Percentiles rank a stretch among this genome's conserved stretches.
Evolutionary conservation across 2,113 vertebrate species (phyloP).

Genomic region (Labrus mixtus): DNA sequence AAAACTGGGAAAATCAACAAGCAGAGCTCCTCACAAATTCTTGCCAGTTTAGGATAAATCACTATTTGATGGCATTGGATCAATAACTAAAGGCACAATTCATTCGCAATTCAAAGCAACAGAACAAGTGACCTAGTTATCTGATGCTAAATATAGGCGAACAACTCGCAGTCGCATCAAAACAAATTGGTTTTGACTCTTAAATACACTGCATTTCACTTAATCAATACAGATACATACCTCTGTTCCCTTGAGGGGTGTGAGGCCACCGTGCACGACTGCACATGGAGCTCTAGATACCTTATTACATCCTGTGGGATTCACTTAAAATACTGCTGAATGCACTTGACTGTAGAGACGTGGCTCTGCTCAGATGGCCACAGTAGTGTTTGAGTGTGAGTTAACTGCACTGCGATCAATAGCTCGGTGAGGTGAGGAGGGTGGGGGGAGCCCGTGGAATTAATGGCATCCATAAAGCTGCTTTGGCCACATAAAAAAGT

Average conservation of each 20-base stretch:
- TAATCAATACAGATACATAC: slow-evolving; percentile 34
- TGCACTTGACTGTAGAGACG: slow-evolving; percentile 40
- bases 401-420: slow-evolving; percentile 65
- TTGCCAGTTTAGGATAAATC: neutral
- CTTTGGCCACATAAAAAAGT: slow-evolving; percentile 62
- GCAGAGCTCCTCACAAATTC: neutral
- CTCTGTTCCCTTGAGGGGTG: slow-evolving; percentile 4
- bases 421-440: slow-evolving; percentile 37
- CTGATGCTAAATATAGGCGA: neutral
- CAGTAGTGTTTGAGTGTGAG: slow-evolving; percentile 13
- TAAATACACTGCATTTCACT: slow-evolving; percentile 25
- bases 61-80: slow-evolving; percentile 1
- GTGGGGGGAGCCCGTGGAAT: slow-evolving; percentile 22
- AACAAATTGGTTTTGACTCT: slow-evolving; percentile 2
- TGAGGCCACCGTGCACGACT: slow-evolving; percentile 21
- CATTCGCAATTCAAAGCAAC: neutral
- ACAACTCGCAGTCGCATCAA: neutral
- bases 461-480: slow-evolving; percentile 69
- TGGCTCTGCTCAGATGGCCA: slow-evolving; percentile 40
- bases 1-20: slow-evolving; percentile 6
- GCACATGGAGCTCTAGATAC: slow-evolving; percentile 25
- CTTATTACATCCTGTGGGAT: slow-evolving; percentile 52
- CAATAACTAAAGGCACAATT: slow-evolving; percentile 16
- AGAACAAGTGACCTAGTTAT: neutral
- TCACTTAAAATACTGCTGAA: slow-evolving; percentile 49